phyloP scores from a whole-genome alignment of 2,888 invertebrate genomes.

The Nemapogon koenigi region DNA sequence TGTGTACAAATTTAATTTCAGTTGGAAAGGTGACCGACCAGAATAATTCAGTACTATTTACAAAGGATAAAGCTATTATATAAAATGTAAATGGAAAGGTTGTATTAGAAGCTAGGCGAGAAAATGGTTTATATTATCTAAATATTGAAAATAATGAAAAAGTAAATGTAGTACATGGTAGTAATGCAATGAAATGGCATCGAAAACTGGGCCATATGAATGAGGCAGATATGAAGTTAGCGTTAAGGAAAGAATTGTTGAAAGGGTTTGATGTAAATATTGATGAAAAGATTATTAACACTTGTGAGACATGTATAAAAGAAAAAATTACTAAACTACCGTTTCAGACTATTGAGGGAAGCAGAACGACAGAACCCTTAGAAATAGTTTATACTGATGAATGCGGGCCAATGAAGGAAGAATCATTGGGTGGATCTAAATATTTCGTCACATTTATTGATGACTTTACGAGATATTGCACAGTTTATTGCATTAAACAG shows the following conservation, averaged over 20 bases:
- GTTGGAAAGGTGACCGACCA: conserved; percentile 14
- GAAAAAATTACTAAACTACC: neutral
- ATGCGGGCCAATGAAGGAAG: too few species aligned
- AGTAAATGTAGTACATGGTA: too few species aligned
- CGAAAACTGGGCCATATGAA: conserved; percentile 16
- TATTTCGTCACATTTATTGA: too few species aligned
- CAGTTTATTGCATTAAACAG: too few species aligned
- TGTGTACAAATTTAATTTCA: conserved; percentile 13
- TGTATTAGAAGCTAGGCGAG: too few species aligned
- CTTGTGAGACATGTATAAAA: conserved; percentile 1
- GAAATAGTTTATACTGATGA: too few species aligned
- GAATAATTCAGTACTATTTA: conserved; percentile 12
- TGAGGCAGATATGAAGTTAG: conserved; percentile 15
- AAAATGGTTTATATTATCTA: conserved; percentile 14
- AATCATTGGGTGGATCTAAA: too few species aligned
- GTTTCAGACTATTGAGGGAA: too few species aligned
- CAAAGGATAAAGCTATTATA: too few species aligned
- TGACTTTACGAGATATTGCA: too few species aligned
- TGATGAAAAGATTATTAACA: conserved; percentile 1
- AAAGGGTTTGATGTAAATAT: conserved; percentile 3
- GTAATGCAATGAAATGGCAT: conserved; percentile 11
- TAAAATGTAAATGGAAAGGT: too few species aligned
- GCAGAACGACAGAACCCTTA: too few species aligned
- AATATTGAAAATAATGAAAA: conserved; percentile 11
- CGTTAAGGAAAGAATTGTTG: conserved; percentile 14